These are phyloP conservation scores for Chromoteleia sp. DNA, from an alignment of 2,888 invertebrate species.

Conservation along the genomic window DNA sequence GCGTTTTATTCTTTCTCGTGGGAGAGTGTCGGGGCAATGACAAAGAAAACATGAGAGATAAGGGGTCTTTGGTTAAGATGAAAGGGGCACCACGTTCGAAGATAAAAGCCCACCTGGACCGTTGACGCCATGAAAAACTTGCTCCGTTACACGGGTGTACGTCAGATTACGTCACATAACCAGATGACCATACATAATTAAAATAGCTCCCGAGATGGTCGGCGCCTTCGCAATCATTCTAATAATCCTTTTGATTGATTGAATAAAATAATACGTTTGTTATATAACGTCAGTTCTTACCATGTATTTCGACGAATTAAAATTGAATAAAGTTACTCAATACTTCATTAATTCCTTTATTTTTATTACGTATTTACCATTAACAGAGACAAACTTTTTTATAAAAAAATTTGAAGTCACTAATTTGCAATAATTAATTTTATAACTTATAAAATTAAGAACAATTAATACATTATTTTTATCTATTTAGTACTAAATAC, in stretches of 20 bases:
- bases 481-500: too few relatives aligned
- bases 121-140: slow-evolving; percentile 76
- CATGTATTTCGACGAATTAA: background rate
- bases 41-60: slow-evolving; percentile 52
- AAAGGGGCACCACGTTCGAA: slow-evolving; percentile 65
- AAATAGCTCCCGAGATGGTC: slow-evolving; percentile 57
- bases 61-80: slow-evolving; percentile 56
- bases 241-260: slow-evolving; percentile 65
- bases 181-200: slow-evolving; percentile 72
- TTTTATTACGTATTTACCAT: background rate
- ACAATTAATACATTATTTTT: too few relatives aligned
- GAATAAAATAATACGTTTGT: slow-evolving; percentile 56
- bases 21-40: slow-evolving; percentile 53
- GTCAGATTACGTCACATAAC: slow-evolving; percentile 77
- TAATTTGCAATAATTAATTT: too few relatives aligned
- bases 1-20: slow-evolving; percentile 54
- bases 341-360: background rate
- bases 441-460: too few relatives aligned
- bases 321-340: background rate
- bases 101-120: slow-evolving; percentile 75
- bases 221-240: slow-evolving; percentile 56
- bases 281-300: slow-evolving; percentile 27
- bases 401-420: too few relatives aligned
- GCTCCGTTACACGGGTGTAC: slow-evolving; percentile 74
- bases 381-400: background rate